These are phyloP conservation scores for Callimorpha dominula DNA, from an alignment of 2,888 invertebrate species.

Conservation along the genomic window DNA sequence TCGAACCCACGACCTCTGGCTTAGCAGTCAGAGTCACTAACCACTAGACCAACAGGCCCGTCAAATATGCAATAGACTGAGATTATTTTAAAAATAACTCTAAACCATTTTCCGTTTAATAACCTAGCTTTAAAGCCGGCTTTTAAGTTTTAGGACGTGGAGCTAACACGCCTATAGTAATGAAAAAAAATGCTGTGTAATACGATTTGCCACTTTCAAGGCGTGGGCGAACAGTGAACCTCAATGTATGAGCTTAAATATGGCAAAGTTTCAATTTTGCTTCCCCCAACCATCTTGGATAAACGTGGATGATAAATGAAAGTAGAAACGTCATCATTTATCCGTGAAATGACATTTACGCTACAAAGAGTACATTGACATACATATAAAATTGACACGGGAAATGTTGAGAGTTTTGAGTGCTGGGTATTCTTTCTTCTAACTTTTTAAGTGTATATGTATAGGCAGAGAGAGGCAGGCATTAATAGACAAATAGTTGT, in stretches of 20 bases:
- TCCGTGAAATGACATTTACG: slow-evolving; percentile 32
- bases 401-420: background rate
- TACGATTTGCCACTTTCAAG: slow-evolving; percentile 46
- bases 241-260: slow-evolving; percentile 48
- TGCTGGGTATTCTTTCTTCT: background rate
- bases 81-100: background rate
- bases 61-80: background rate
- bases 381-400: background rate
- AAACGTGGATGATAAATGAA: slow-evolving; percentile 47
- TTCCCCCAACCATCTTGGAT: slow-evolving; percentile 46
- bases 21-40: too few species aligned
- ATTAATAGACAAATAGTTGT: background rate
- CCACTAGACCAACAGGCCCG: too few species aligned
- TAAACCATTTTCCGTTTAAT: background rate
- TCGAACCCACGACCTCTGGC: too few species aligned
- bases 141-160: slow-evolving; percentile 7
- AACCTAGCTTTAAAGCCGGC: slow-evolving; percentile 13
- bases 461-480: background rate
- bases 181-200: slow-evolving; percentile 44
- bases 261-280: slow-evolving; percentile 52
- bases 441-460: background rate
- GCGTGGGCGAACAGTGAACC: slow-evolving; percentile 40
- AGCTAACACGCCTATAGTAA: slow-evolving; percentile 27
- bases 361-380: background rate
- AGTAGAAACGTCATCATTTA: slow-evolving; percentile 43